Evolutionary conservation across 2,888 invertebrate species (phyloP), one percentile per base, ranked within the genome.

Genomic region (Platerodrilus igneus): DNA sequence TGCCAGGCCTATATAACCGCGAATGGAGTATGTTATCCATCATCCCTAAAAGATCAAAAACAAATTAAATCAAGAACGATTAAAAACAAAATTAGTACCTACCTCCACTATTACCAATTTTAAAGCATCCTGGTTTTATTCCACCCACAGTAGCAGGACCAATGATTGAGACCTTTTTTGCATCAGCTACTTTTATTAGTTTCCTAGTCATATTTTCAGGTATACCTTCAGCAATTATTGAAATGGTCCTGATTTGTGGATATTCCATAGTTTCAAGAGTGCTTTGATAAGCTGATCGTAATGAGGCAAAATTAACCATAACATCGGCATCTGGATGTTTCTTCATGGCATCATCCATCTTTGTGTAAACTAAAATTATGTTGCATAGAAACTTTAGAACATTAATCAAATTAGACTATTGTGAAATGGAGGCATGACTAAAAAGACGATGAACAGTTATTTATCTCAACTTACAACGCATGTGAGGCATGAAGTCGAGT

Each of bases 71-170:
- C n/a, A 25, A 9, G 9, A 6, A 15, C 2, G n/a, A n/a, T n/a
- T n/a, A n/a, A n/a, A n/a, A n/a, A n/a, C n/a, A n/a, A n/a, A n/a
- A n/a, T n/a, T n/a, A n/a, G n/a, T n/a, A 30, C 26, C 39, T 34
- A 53, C 99, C 99, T 8, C 97, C 99, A 0, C 99, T 99, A 74
- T 99, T 99, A 37, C 96, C 96, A 55, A 99, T 99, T 72, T 97
- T 99, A 71, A 99, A 96, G 66, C 96, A 94, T 1, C 97, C 99
- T 0, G 99, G 97, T 59, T 97, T 96, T 39, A 99, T 87, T 3
- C 97, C 99, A 29, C 99, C 99, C 22, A 99, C 92, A 0, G 92
- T 92, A 0, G 95, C 95, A 0, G 96, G 8, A 87, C 96, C 69
- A 35, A 69, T 69, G 14, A 69, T 65, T 0, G 64, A 54, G 9